Evolutionary conservation across 2,888 invertebrate genomes (phyloP).

Genomic region (Ochropleura leucogaster): DNA sequence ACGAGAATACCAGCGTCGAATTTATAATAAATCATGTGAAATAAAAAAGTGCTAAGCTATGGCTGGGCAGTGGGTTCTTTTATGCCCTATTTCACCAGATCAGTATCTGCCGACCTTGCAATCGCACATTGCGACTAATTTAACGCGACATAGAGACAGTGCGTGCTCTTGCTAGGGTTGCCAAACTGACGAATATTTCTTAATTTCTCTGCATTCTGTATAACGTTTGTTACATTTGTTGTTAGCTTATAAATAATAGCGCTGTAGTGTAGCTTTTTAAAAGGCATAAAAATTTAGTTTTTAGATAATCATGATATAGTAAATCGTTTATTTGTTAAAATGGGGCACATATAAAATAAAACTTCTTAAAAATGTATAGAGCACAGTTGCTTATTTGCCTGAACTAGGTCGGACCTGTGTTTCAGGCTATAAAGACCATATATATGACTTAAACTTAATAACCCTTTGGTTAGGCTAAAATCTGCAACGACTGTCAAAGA

Average conservation of each 20-base stretch:
- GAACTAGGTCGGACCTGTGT: too few relatives aligned
- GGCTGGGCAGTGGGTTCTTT: slow-evolving; percentile 28
- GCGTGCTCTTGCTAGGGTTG: slow-evolving; percentile 51
- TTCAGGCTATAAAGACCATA: too few relatives aligned
- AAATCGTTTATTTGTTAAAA: too few relatives aligned
- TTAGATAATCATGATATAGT: neutral
- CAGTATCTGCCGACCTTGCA: slow-evolving; percentile 60
- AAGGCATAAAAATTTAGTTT: neutral
- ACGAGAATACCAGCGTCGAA: slow-evolving; percentile 58
- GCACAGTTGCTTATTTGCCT: too few relatives aligned
- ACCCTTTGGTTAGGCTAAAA: neutral
- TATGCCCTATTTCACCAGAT: slow-evolving; percentile 58
- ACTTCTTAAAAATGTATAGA: too few relatives aligned
- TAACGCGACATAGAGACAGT: slow-evolving; percentile 59
- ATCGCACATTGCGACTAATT: slow-evolving; percentile 65
- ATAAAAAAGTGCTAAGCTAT: slow-evolving; percentile 52
- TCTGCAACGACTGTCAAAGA: neutral
- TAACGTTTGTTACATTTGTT: neutral
- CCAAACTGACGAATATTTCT: neutral
- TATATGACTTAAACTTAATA: too few relatives aligned
- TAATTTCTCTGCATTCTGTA: neutral
- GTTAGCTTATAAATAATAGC: neutral
- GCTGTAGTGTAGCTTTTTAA: neutral
- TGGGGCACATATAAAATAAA: too few relatives aligned
- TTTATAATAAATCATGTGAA: slow-evolving; percentile 61